Evolutionary conservation across 2,113 vertebrate genomes (phyloP).

Genomic region (Gavia stellata): DNA sequence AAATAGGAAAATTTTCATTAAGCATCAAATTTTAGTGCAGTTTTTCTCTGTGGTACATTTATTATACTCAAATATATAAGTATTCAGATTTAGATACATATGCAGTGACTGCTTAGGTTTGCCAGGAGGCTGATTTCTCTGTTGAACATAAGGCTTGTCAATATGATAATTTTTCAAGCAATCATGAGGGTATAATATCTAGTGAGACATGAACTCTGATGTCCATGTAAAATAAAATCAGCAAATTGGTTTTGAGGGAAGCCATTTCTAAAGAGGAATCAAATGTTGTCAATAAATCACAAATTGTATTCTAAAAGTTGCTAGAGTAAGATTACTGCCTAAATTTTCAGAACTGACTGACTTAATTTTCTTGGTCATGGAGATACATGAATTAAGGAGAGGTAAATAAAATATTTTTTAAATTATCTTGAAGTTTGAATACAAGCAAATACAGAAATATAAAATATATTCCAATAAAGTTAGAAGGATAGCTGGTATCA

Average conservation of each 20-base stretch:
- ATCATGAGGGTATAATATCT: not conserved
- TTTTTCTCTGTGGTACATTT: not conserved
- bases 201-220: not conserved
- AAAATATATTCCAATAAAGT: not conserved
- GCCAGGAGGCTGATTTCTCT: slow-evolving; percentile 27
- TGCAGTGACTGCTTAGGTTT: not conserved
- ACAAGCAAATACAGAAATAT: not conserved
- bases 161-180: slow-evolving; percentile 50
- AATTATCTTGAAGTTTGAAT: not conserved
- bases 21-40: not conserved
- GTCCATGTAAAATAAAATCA: not conserved
- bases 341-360: not conserved
- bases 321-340: not conserved
- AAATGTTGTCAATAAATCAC: not conserved
- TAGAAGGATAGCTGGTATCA: not conserved
- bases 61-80: not conserved
- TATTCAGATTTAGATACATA: slow-evolving; percentile 9
- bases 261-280: not conserved
- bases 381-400: not conserved
- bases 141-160: slow-evolving; percentile 10
- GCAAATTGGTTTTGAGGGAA: slow-evolving; percentile 3
- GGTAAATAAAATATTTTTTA: not conserved
- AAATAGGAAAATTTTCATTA: not conserved
- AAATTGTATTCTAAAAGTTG: not conserved
- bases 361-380: not conserved